phyloP scores from a whole-genome alignment of 2,797 vertebrate genomes.

The Pelobates cultripes region DNA sequence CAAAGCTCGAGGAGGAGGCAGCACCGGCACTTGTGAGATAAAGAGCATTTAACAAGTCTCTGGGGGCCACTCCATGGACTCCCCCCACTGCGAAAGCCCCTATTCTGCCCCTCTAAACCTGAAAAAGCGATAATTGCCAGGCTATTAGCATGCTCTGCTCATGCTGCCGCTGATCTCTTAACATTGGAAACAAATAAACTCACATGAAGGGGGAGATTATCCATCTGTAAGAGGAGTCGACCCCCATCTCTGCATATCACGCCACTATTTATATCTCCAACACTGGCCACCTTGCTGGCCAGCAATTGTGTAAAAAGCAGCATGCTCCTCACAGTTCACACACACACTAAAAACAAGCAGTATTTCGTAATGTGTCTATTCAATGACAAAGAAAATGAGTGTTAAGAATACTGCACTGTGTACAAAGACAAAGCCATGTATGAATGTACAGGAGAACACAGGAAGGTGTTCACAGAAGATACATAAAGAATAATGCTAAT shows the following conservation, averaged over 20 bases:
- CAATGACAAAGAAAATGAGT: too few relatives aligned
- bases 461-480: too few relatives aligned
- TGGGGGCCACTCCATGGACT: conserved; percentile 87
- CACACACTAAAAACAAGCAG: too few relatives aligned
- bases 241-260: conserved; percentile 12
- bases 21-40: conserved; percentile 89
- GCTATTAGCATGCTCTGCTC: conserved; percentile 87
- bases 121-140: conserved; percentile 93
- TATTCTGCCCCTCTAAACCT: conserved; percentile 85
- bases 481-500: too few relatives aligned
- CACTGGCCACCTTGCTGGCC: not conserved
- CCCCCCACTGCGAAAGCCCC: conserved; percentile 79
- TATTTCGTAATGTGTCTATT: too few relatives aligned
- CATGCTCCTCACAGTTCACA: too few relatives aligned
- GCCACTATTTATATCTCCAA: conserved; percentile 3
- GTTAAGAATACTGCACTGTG: too few relatives aligned
- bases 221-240: conserved; percentile 7
- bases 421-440: too few relatives aligned
- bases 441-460: too few relatives aligned
- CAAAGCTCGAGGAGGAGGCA: conserved; percentile 95
- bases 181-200: conserved; percentile 42
- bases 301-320: not conserved
- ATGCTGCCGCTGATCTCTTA: conserved; percentile 60
- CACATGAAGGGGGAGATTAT: conserved; percentile 43
- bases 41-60: conserved; percentile 97